phyloP scores from a whole-genome alignment of 2,888 invertebrate genomes.

The Crossocerus cetratus region DNA sequence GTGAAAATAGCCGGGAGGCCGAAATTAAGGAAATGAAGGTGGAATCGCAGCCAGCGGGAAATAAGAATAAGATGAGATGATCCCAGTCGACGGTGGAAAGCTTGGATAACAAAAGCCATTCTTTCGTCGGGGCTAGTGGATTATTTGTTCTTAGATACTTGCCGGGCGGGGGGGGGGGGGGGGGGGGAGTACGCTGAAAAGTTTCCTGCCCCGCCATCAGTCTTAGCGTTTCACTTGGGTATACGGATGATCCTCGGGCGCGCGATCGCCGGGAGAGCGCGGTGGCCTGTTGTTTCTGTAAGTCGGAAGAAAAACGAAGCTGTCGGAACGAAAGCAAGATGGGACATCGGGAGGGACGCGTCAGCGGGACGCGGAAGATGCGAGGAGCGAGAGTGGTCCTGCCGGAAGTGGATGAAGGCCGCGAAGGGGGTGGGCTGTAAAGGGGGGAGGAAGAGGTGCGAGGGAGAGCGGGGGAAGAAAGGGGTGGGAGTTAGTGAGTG shows the following conservation, averaged over 20 bases:
- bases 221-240: neutral
- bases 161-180: too few species aligned
- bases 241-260: neutral
- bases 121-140: slow-evolving; percentile 9
- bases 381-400: slow-evolving; percentile 48
- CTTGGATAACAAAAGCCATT: slow-evolving; percentile 12
- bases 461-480: slow-evolving; percentile 5
- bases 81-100: neutral
- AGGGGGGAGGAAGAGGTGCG: slow-evolving; percentile 43
- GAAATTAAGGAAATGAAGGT: slow-evolving; percentile 2
- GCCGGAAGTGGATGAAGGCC: slow-evolving; percentile 64
- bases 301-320: slow-evolving; percentile 15
- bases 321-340: slow-evolving; percentile 18
- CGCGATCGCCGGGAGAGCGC: neutral
- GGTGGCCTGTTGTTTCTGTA: slow-evolving; percentile 9
- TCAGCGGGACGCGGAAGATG: slow-evolving; percentile 29
- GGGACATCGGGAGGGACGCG: slow-evolving; percentile 32
- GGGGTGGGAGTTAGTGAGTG: neutral
- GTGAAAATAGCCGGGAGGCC: neutral
- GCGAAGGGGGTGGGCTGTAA: slow-evolving; percentile 32
- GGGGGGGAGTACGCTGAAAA: neutral
- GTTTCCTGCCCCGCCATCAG: neutral
- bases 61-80: slow-evolving; percentile 4
- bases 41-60: neutral
- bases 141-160: slow-evolving; percentile 24